Percentiles rank a stretch among this genome's conserved stretches.
phyloP scores from a whole-genome alignment of 1,140 invertebrate species.

The Lamellibrachia luymesi region DNA sequence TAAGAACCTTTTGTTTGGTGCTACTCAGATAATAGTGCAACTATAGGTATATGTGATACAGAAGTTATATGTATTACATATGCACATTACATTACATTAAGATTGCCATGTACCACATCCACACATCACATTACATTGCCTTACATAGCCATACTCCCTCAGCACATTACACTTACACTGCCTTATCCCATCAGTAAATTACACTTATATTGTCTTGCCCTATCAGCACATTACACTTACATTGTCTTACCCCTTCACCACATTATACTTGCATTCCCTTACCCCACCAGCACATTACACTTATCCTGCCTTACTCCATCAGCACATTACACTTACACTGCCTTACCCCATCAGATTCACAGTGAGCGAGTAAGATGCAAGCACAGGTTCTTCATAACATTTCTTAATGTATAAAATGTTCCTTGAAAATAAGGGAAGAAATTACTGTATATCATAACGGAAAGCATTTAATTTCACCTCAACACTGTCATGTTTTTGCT shows the following conservation, averaged over 20 bases:
- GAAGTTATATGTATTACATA: too few relatives aligned
- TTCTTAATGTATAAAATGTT: background rate
- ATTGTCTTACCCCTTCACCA: background rate
- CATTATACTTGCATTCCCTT: background rate
- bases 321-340: background rate
- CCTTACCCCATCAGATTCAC: background rate
- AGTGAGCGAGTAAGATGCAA: background rate
- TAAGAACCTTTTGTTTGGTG: background rate
- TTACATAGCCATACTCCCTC: too few relatives aligned
- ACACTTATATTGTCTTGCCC: background rate
- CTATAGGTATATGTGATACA: too few relatives aligned
- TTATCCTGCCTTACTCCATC: background rate
- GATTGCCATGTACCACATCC: too few relatives aligned
- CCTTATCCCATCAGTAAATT: background rate
- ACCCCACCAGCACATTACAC: background rate
- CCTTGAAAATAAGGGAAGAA: too few relatives aligned
- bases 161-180: background rate
- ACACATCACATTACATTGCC: too few relatives aligned
- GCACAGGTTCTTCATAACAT: background rate
- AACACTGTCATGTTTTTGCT: background rate
- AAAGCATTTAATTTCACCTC: background rate
- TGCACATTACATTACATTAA: too few relatives aligned
- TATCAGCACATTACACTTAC: background rate
- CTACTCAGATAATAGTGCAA: too few relatives aligned
- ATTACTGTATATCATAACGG: background rate